Base-by-base conservation (phyloP, 2,113 vertebrate genomes). In the Synchiropus splendidus region DNA sequence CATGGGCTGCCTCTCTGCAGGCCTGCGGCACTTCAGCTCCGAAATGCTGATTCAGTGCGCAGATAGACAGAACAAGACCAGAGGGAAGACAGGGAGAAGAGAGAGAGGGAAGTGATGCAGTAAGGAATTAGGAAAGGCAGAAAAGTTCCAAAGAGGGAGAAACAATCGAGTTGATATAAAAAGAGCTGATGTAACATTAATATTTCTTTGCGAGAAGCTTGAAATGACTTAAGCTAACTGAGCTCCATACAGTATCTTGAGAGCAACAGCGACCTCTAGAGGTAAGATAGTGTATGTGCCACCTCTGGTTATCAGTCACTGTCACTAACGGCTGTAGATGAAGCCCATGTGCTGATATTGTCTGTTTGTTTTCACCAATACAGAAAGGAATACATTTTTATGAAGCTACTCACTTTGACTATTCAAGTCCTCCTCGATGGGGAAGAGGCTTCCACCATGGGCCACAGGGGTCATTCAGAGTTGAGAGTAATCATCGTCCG, bases 21-120 rank as follows among this genome's bases (percentile, higher is more conserved):
- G 79, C 68, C 72, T 80, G 77, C 62, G 63, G 76, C 72, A 78
- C 36, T 64, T 27, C 51, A 61, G 70, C 67, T 73, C 53, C 38
- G 47, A 78, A 81, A 61, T 72, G 78, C 80, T 81, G 80, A 83
- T 70, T 78, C 78, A 81, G 77, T 69, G 70, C 52, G 66, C 66
- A 65, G 67, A 66, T 64, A 73, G 65, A 60, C 53, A 37, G 39
- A 65, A 53, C 34, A 41, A 56, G 44, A 64, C 2, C 2, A 33
- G 42, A 31, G 51, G 42, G 53, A 43, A 35, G 52, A 32, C 49
- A 62, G 37, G 48, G 42, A 33, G 38, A 45, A 35, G 32, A 46
- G 16, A 42, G 43, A 45, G 50, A 16, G 21, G 47, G 15, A 41
- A 58, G 39, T 48, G 30, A 45, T 49, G 31, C 17, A 16, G 13